Evolutionary conservation across 2,797 vertebrate genomes (phyloP).

Genomic region (Uromys caudimaculatus): DNA sequence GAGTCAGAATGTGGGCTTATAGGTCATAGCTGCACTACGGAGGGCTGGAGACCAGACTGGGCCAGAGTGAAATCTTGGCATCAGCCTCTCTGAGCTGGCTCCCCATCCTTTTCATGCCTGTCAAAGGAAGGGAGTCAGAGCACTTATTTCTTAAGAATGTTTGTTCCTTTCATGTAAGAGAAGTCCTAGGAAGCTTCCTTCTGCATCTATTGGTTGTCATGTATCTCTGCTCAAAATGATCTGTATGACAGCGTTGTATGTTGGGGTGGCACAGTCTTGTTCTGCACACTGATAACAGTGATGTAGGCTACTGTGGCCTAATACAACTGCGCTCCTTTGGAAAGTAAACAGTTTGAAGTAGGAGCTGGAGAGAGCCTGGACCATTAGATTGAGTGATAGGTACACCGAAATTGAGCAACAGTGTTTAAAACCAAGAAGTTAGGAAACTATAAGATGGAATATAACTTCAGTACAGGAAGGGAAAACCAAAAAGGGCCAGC

Average conservation of each 20-base stretch:
- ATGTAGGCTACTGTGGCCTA: background rate
- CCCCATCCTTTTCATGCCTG: background rate
- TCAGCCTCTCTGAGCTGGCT: background rate
- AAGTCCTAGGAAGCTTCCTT: background rate
- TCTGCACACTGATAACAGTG: background rate
- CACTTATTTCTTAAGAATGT: background rate
- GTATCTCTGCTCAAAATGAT: no score
- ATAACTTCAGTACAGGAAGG: background rate
- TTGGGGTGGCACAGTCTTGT: background rate
- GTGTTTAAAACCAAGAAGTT: background rate
- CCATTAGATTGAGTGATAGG: background rate
- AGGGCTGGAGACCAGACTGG: background rate
- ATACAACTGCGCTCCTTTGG: background rate
- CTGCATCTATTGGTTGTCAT: background rate
- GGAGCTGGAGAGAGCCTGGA: background rate
- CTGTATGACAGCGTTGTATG: background rate
- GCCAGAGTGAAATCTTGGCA: background rate
- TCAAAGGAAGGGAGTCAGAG: background rate
- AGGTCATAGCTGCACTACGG: background rate
- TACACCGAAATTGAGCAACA: background rate
- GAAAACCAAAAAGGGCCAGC: background rate
- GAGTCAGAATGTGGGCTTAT: background rate
- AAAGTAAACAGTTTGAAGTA: background rate
- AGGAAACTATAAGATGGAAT: background rate
- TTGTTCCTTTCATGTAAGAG: background rate